Percentiles rank a stretch among this genome's conserved stretches.
phyloP scores from a whole-genome alignment of 2,888 invertebrate species.

The Philaethria dido region DNA sequence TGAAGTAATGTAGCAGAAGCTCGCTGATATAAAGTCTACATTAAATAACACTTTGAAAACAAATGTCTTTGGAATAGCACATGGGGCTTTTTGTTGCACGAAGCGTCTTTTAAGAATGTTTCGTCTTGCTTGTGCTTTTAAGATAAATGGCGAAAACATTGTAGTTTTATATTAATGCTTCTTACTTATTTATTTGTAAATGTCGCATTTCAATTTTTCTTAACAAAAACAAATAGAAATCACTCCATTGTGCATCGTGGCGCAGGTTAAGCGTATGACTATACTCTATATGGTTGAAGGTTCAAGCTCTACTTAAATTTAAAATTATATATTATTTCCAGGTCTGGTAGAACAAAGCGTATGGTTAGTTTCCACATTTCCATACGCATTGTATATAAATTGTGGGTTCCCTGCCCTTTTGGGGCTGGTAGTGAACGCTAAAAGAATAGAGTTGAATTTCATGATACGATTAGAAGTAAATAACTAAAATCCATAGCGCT shows the following conservation, averaged over 20 bases:
- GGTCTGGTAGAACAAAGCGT: too few relatives aligned
- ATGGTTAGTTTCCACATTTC: too few relatives aligned
- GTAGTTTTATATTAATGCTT: neutral
- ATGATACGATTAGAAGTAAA: too few relatives aligned
- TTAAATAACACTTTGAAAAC: constrained; percentile 25
- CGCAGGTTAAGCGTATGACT: neutral
- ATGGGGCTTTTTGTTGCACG: constrained; percentile 12
- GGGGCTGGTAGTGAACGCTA: too few relatives aligned
- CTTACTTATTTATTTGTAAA: neutral
- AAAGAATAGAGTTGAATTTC: too few relatives aligned
- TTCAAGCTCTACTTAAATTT: too few relatives aligned
- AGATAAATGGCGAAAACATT: constrained; percentile 7
- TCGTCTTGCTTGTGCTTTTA: constrained; percentile 11
- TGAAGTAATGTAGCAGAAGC: constrained; percentile 27
- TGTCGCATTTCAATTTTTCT: neutral
- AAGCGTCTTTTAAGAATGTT: constrained; percentile 12
- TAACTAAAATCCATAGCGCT: too few relatives aligned
- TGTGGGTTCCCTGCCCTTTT: too few relatives aligned
- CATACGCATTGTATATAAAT: too few relatives aligned
- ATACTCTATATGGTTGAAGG: neutral
- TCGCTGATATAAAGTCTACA: constrained; percentile 20
- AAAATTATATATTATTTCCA: too few relatives aligned
- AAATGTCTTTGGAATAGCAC: constrained; percentile 23
- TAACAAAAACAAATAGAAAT: neutral
- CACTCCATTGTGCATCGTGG: neutral